These are phyloP conservation scores for Amiota mariae DNA, from an alignment of 2,888 invertebrate species.

Conservation along the genomic window DNA sequence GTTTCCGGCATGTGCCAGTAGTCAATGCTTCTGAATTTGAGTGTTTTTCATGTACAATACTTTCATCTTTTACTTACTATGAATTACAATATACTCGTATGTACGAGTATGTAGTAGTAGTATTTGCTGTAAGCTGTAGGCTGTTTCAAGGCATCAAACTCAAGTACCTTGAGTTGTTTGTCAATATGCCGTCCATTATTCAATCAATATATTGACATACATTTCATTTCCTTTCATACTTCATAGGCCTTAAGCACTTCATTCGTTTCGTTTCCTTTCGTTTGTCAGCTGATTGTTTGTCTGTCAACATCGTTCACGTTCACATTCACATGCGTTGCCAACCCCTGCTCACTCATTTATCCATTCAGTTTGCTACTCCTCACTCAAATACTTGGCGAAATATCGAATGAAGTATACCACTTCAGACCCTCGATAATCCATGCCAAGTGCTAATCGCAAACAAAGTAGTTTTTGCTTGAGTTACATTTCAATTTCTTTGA, in stretches of 20 bases:
- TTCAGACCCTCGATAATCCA: slow-evolving; percentile 43
- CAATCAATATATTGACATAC: slow-evolving; percentile 66
- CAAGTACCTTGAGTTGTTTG: slow-evolving; percentile 65
- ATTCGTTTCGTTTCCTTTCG: no score
- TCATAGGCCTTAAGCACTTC: slow-evolving; percentile 10
- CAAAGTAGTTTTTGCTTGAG: slow-evolving; percentile 64
- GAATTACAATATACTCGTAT: no score
- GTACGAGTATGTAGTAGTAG: no score
- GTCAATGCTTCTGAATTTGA: slow-evolving; percentile 24
- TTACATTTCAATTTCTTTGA: slow-evolving; percentile 64
- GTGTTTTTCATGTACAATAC: not conserved
- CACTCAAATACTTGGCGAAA: no score
- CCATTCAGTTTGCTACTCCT: no score
- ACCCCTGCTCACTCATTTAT: not conserved
- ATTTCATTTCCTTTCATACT: slow-evolving; percentile 54
- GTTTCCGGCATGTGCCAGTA: slow-evolving; percentile 29
- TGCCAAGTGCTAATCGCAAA: slow-evolving; percentile 64
- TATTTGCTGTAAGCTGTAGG: not conserved
- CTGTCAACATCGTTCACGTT: slow-evolving; percentile 22
- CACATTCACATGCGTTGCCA: not conserved
- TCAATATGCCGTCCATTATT: slow-evolving; percentile 66
- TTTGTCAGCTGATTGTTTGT: not conserved
- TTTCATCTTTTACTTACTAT: no score
- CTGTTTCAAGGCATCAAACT: slow-evolving; percentile 19
- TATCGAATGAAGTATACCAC: not conserved